A percentile compares a stretch with the other conserved stretches of the same genome.
Conservation (phyloP, 2,888 invertebrate genomes). For the Onthophagus sagittarius region DNA sequence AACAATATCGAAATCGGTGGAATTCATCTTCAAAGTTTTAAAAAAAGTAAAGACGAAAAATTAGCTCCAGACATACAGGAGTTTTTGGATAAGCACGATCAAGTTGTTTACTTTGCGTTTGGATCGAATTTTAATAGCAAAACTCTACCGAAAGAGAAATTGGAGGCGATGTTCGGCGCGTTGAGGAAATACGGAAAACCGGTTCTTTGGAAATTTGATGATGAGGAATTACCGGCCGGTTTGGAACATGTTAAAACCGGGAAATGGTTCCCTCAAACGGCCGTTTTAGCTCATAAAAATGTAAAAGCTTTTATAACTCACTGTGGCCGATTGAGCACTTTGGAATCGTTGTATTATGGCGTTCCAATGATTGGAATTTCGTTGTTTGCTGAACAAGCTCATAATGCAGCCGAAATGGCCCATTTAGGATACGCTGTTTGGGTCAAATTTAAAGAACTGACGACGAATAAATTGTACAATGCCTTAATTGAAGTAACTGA, state of each 20-base stretch:
- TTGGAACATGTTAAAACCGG: constrained; percentile 46
- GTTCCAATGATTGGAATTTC: constrained; percentile 37
- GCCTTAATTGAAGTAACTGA: not conserved
- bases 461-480: not conserved
- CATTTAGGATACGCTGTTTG: constrained; percentile 18
- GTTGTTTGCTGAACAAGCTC: constrained; percentile 33
- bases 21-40: constrained; percentile 49
- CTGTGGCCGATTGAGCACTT: constrained; percentile 32
- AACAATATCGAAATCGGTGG: constrained; percentile 57
- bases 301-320: constrained; percentile 34
- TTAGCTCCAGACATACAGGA: constrained; percentile 49
- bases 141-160: constrained; percentile 52
- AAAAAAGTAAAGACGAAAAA: constrained; percentile 35
- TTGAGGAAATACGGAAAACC: constrained; percentile 56
- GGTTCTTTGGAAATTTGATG: constrained; percentile 55
- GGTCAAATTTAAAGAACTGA: not conserved
- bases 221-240: constrained; percentile 37
- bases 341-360: constrained; percentile 31
- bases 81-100: constrained; percentile 51
- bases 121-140: constrained; percentile 57
- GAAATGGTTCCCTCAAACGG: constrained; percentile 50
- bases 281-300: constrained; percentile 28
- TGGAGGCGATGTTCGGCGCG: constrained; percentile 53
- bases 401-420: constrained; percentile 32
- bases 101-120: constrained; percentile 58